These are phyloP conservation scores for Delia radicum DNA, from an alignment of 1,140 invertebrate genomes.

Conservation along the genomic window DNA sequence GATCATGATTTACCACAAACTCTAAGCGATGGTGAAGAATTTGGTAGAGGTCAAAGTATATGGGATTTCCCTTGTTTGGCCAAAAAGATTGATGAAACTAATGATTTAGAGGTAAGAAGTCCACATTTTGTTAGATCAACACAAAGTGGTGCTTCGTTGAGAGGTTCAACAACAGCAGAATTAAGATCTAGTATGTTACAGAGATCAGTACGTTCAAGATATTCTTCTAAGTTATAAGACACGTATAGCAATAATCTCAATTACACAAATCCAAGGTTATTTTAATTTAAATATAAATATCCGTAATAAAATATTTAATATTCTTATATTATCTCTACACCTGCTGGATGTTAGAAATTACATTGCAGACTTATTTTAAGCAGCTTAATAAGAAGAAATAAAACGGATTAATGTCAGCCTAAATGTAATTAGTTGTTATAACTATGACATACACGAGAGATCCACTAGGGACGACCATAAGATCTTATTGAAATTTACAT, in stretches of 20 bases:
- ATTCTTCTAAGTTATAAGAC: constrained; percentile 28
- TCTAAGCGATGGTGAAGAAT: constrained; percentile 78
- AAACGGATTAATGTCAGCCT: too few species aligned
- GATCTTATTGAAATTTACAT: too few species aligned
- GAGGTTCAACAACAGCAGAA: constrained; percentile 66
- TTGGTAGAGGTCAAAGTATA: constrained; percentile 73
- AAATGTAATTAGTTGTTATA: too few species aligned
- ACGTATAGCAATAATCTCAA: too few species aligned
- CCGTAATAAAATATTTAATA: too few species aligned
- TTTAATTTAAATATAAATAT: background rate
- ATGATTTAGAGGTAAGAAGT: constrained; percentile 20
- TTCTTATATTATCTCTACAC: too few species aligned
- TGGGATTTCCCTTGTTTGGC: constrained; percentile 76
- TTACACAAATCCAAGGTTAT: background rate
- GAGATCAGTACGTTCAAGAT: constrained; percentile 50
- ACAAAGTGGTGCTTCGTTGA: constrained; percentile 58
- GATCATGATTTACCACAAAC: constrained; percentile 81
- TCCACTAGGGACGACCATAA: too few species aligned
- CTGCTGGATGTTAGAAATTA: too few species aligned
- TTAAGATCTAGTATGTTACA: constrained; percentile 68
- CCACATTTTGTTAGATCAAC: constrained; percentile 46
- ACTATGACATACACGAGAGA: too few species aligned
- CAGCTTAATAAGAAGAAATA: too few species aligned
- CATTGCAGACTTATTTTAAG: too few species aligned
- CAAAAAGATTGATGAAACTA: constrained; percentile 27